These are phyloP conservation scores for Lagopus leucura DNA, from an alignment of 2,113 vertebrate genomes.

Conservation along the genomic window DNA sequence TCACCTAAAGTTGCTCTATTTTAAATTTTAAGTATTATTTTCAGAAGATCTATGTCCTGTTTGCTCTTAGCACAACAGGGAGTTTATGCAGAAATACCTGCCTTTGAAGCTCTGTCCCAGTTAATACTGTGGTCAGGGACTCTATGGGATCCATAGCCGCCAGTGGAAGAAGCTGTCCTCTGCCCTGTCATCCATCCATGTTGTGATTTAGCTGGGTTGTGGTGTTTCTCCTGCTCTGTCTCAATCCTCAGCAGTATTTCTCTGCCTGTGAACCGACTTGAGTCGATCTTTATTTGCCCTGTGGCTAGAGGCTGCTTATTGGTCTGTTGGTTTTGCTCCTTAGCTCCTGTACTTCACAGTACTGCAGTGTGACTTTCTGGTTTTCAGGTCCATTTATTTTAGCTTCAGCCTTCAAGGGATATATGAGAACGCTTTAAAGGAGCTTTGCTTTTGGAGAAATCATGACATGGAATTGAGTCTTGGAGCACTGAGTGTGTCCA, in stretches of 20 bases:
- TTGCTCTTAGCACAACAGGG: background rate
- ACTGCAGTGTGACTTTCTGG: background rate
- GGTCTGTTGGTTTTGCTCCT: background rate
- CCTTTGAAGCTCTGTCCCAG: background rate
- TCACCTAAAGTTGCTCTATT: background rate
- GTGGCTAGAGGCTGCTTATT: background rate
- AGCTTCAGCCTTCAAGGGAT: slow-evolving; percentile 17
- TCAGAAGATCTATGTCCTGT: background rate
- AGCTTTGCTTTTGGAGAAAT: slow-evolving; percentile 15
- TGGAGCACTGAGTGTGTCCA: slow-evolving; percentile 5
- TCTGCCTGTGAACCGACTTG: background rate
- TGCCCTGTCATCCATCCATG: background rate
- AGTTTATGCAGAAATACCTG: background rate
- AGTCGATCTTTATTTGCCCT: background rate
- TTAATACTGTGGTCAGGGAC: background rate
- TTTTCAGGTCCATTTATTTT: slow-evolving; percentile 43
- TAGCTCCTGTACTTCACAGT: background rate
- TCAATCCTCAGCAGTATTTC: background rate
- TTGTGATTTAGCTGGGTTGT: background rate
- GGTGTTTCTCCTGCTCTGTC: background rate
- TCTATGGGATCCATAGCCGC: accelerated
- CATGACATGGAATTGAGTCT: background rate
- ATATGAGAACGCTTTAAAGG: background rate
- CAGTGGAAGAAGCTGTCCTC: background rate
- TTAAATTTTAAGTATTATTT: background rate